A percentile compares a stretch with the other conserved stretches of the same genome.
These are phyloP conservation scores for Cepaea hortensis DNA, from an alignment of 2,888 invertebrate genomes.

Conservation along the genomic window DNA sequence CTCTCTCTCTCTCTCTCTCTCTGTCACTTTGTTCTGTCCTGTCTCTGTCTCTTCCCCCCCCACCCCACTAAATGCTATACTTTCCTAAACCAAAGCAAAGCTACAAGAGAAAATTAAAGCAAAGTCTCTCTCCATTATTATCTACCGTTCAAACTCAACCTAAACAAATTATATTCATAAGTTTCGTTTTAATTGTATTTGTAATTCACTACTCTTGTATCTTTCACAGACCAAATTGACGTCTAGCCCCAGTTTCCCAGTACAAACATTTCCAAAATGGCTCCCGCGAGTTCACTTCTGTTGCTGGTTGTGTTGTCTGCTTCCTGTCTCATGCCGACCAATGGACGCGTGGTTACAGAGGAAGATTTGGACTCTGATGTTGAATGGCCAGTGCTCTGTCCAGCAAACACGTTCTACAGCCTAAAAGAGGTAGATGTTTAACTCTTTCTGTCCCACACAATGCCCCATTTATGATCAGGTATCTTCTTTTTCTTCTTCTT, in stretches of 20 bases:
- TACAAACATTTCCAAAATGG: neutral
- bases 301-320: neutral
- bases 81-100: too few species aligned
- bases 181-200: too few species aligned
- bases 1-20: too few species aligned
- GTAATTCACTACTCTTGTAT: too few species aligned
- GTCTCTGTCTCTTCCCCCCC: too few species aligned
- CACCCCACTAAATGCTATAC: too few species aligned
- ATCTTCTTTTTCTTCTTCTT: too few species aligned
- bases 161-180: too few species aligned
- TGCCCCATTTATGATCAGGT: neutral
- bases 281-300: neutral
- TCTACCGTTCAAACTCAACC: too few species aligned
- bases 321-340: neutral
- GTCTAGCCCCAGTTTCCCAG: neutral
- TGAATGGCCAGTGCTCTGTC: slow-evolving; percentile 37
- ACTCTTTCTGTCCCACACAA: neutral
- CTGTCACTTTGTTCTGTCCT: too few species aligned
- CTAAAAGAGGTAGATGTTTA: neutral
- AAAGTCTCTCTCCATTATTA: too few species aligned
- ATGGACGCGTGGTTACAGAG: neutral
- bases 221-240: neutral
- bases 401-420: slow-evolving; percentile 26
- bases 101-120: too few species aligned
- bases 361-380: neutral